phyloP scores from a whole-genome alignment of 2,113 vertebrate species.

The Eptatretus burgeri region DNA sequence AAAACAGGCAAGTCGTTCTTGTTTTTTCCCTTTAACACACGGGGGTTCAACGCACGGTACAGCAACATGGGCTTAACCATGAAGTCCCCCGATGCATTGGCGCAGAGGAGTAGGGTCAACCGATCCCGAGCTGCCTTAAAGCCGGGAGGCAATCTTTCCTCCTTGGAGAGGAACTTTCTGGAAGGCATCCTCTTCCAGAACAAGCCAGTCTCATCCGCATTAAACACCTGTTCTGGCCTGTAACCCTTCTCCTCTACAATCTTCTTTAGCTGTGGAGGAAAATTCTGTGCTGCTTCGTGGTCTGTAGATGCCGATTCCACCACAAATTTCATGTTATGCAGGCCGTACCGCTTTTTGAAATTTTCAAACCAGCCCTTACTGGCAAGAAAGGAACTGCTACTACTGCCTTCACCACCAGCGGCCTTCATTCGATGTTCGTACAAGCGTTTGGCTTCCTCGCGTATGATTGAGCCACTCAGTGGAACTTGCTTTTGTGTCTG shows the following conservation, averaged over 20 bases:
- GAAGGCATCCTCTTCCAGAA: constrained; percentile 7
- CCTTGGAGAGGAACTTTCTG: neutral
- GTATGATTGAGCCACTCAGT: neutral
- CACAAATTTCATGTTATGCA: neutral
- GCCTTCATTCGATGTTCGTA: neutral
- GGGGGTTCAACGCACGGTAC: neutral
- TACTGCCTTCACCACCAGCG: neutral
- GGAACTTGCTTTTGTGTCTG: neutral
- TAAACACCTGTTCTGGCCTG: constrained; percentile 5
- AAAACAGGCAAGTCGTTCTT: neutral
- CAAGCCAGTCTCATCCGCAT: neutral
- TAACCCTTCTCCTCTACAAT: neutral
- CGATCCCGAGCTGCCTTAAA: neutral
- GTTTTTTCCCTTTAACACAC: neutral
- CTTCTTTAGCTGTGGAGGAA: neutral
- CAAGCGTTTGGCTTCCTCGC: neutral
- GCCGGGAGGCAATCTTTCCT: neutral
- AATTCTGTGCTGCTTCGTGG: neutral
- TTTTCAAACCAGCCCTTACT: constrained; percentile 5
- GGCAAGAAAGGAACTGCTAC: neutral
- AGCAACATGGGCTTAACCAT: neutral
- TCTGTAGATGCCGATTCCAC: constrained; percentile 1
- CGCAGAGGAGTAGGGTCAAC: constrained; percentile 3
- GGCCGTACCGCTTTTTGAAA: neutral
- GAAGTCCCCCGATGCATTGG: constrained; percentile 5